These are phyloP conservation scores for Aphelinus atriplicis DNA, from an alignment of 1,140 invertebrate species.

Conservation along the genomic window DNA sequence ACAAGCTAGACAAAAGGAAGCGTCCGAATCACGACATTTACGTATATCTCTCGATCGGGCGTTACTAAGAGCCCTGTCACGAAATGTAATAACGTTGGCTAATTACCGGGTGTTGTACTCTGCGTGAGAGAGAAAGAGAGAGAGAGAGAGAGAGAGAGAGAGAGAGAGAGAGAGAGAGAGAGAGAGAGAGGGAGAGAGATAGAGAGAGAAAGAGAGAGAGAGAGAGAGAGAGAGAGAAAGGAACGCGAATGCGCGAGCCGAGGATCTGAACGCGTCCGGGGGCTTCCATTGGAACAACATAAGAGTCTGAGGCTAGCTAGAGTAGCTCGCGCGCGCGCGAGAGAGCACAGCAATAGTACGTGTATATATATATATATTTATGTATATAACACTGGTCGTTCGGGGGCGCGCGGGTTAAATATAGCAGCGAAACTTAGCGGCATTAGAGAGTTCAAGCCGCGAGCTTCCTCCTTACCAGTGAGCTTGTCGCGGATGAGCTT, in stretches of 20 bases:
- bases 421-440: background rate
- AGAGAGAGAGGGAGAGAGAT: background rate
- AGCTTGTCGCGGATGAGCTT: conserved; percentile 99
- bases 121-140: background rate
- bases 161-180: background rate
- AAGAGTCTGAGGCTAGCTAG: background rate
- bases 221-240: conserved; percentile 1
- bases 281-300: no score
- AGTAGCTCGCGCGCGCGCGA: background rate
- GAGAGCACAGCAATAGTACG: background rate
- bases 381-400: background rate
- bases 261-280: no score
- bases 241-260: background rate
- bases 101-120: no score
- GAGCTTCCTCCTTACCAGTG: conserved; percentile 75
- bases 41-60: no score
- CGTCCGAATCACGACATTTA: no score
- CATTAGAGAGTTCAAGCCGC: no score
- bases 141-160: background rate
- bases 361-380: background rate
- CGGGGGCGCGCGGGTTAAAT: background rate
- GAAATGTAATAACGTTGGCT: no score
- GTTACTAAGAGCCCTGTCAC: no score
- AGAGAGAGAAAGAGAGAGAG: conserved; percentile 1
- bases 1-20: no score